These are phyloP conservation scores for Calypte anna DNA, from an alignment of 2,113 vertebrate species.

Conservation along the genomic window DNA sequence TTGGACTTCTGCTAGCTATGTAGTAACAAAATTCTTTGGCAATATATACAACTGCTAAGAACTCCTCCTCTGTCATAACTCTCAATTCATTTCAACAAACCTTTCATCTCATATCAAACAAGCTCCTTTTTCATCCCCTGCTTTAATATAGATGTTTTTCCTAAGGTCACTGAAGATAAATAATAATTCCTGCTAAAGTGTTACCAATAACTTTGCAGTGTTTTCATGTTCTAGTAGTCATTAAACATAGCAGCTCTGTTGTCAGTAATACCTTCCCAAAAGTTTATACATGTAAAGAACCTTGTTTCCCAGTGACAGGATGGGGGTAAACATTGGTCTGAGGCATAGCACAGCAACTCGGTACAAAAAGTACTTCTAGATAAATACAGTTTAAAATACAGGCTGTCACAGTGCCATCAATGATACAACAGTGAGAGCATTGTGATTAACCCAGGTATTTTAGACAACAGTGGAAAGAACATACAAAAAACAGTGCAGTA, in stretches of 20 bases:
- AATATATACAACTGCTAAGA: background rate
- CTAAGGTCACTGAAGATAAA: constrained; percentile 5
- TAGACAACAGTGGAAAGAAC: background rate
- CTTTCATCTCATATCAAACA: background rate
- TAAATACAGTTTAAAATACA: background rate
- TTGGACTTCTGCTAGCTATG: background rate
- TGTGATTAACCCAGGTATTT: background rate
- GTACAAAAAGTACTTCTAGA: background rate
- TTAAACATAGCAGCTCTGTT: background rate
- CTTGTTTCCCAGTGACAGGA: background rate
- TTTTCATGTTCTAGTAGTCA: background rate
- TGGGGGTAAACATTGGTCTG: background rate
- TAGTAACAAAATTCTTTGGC: background rate
- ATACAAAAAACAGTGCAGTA: background rate
- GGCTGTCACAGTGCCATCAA: background rate
- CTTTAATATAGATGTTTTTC: constrained; percentile 10
- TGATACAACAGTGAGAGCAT: accelerated
- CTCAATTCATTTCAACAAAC: constrained; percentile 13
- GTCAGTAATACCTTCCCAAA: background rate
- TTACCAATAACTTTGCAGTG: background rate
- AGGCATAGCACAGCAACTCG: background rate
- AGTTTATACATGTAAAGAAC: background rate
- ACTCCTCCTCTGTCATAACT: background rate
- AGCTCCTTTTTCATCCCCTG: background rate
- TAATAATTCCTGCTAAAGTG: background rate